Base-by-base conservation (phyloP, 1,140 invertebrate species). In the Rhyacophila brunnea region DNA sequence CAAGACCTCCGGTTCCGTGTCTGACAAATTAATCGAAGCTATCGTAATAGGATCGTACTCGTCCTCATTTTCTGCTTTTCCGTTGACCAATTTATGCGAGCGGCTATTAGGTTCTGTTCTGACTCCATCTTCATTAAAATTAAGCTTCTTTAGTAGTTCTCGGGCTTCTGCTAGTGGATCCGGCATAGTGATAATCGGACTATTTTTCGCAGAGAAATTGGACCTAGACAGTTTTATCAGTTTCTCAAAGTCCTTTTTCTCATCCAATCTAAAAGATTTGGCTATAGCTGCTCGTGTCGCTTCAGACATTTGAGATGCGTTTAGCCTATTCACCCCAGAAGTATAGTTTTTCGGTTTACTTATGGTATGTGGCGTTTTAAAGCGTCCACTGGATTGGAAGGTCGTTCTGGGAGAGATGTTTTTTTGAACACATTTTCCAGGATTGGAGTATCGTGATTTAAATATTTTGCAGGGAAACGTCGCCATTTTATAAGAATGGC, bases 251-350 rank as follows among this genome's bases (percentile, higher is more conserved):
- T 69, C 71, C 67, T 66, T 74, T 47, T 78, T 79, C 58, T 77
- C 75, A 61, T 77, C 73, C 62, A 79, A 68, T 66, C 77, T 75
- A 54, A 77, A 77, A 48, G 75, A 68, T 69, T 74, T 72, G n/a
- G 69, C 71, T 38, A 78, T 49, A 38, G 72, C 72, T 15, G 28
- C 32, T 17, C 38, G 48, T 1, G 47, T 40, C 6, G 38, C 28
- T 10, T 48, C 35, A 1, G 54, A 43, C 13, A 57, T 20, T n/a
- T 14, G 43, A 14, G 13, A 5, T 18, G 19, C 11, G 11, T 20
- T 35, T n/a, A 7, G 11, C n/a, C 11, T 11, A 11, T 10, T 14
- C 13, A 42, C 18, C 11, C 18, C 42, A 17, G 13, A 19, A 15
- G 1, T 9, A 13, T 13, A 15, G 4, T 50, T 58, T 13, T 51